Evolutionary conservation across 2,888 invertebrate species (phyloP).

Genomic region (Orthosia gothica): DNA sequence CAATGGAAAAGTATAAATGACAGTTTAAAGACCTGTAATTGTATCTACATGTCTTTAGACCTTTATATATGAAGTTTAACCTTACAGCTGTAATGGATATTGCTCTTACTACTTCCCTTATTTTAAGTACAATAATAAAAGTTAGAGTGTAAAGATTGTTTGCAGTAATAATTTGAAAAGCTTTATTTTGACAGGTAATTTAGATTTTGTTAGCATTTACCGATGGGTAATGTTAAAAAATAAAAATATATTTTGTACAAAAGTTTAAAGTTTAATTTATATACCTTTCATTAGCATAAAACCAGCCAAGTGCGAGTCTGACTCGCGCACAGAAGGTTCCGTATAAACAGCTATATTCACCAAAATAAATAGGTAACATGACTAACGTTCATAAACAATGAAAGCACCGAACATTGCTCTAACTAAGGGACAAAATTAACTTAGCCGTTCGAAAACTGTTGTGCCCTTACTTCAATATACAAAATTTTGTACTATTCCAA

Average conservation of each 20-base stretch:
- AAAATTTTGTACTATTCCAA: no score
- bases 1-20: not conserved
- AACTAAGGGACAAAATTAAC: no score
- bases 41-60: no score
- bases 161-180: slow-evolving; percentile 56
- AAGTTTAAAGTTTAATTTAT: slow-evolving; percentile 44
- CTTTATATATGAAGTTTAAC: not conserved
- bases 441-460: no score
- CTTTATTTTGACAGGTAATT: slow-evolving; percentile 60
- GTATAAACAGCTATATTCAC: no score
- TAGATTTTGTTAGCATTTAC: slow-evolving; percentile 68
- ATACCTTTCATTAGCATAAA: no score
- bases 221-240: slow-evolving; percentile 69
- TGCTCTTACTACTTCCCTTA: slow-evolving; percentile 20
- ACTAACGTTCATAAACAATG: no score
- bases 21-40: not conserved
- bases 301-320: no score
- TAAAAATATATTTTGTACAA: slow-evolving; percentile 73
- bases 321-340: no score
- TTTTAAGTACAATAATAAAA: slow-evolving; percentile 46
- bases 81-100: slow-evolving; percentile 35
- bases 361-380: no score
- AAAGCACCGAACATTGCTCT: no score
- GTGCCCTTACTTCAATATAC: no score
- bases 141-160: slow-evolving; percentile 56